Base-by-base conservation (phyloP, 2,888 invertebrate species). In the Tipula confusa region DNA sequence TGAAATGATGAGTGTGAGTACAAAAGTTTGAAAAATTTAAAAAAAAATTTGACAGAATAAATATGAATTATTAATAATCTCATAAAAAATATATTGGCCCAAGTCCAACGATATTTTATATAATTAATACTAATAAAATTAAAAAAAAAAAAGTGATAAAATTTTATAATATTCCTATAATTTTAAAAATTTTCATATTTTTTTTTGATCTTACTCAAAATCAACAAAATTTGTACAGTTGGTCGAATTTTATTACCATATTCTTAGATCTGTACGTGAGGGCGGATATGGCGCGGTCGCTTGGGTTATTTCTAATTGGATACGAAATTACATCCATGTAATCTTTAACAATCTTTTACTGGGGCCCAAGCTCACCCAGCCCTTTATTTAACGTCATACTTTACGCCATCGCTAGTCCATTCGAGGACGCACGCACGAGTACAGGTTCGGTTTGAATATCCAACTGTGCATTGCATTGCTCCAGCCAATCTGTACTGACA, bases 61-160 rank as follows among this genome's bases (percentile, higher is more conserved):
- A 64, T 64, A 64, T 64, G 64, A 64, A 24, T 64, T 64, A 64
- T 64, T 64, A 64, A 64, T 64, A 64, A 64, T 64, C 64, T 64
- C 24, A 64, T 64, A 64, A 64, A 64, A 64, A 24, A 64, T 0
- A 24, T 64, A 43, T 64, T 64, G 64, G 64, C 64, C 9, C 7
- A 18, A 24, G 7, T 9, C 64, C 64, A 64, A 64, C 3, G 24
- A 64, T 64, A 43, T 43, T 7, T 1, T 36, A 38, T 43, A 43
- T 64, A 64, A 24, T 24, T 24, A 9, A 64, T 64, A 24, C 64
- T 64, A 64, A 64, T 64, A 64, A 64, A 64, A 64, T 64, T 5
- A 43, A 9, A 33, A 33, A 43, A 43, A 9, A 9, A 43, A 7
- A 43, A 64, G 64, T 64, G 64, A 64, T 64, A 64, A 64, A 64